Percentiles rank a stretch among this genome's conserved stretches.
Evolutionary conservation across 1,140 invertebrate genomes (phyloP).

Genomic region (Neodiprion lecontei): DNA sequence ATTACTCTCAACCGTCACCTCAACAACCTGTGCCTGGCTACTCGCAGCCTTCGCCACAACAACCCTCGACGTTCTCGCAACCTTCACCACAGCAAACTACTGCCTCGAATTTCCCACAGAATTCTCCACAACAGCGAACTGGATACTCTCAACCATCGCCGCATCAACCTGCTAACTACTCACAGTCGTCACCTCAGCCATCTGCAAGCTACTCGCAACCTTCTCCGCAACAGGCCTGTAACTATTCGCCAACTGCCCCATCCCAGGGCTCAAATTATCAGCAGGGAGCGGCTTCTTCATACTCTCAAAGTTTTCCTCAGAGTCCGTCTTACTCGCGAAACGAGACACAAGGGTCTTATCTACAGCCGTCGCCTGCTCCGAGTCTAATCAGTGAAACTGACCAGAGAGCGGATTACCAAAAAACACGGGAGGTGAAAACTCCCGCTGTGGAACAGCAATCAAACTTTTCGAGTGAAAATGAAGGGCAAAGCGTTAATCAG

Average conservation of each 20-base stretch:
- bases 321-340: constrained; percentile 26
- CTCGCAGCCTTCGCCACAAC: constrained; percentile 31
- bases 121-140: constrained; percentile 23
- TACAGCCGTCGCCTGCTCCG: constrained; percentile 36
- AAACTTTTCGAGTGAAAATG: constrained; percentile 40
- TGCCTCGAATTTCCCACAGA: constrained; percentile 26
- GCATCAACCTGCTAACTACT: constrained; percentile 30
- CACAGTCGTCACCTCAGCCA: constrained; percentile 30
- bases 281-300: background rate
- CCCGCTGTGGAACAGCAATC: constrained; percentile 41
- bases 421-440: constrained; percentile 43
- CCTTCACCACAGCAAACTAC: constrained; percentile 29
- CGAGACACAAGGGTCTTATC: constrained; percentile 31
- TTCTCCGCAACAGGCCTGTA: constrained; percentile 15
- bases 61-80: constrained; percentile 32
- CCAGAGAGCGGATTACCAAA: constrained; percentile 43
- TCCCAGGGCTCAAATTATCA: constrained; percentile 34
- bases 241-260: constrained; percentile 30
- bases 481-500: constrained; percentile 45
- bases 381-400: constrained; percentile 38
- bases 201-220: constrained; percentile 20
- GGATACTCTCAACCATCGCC: constrained; percentile 37
- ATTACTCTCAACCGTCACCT: constrained; percentile 44
- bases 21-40: constrained; percentile 40
- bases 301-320: constrained; percentile 46